Base-by-base conservation (phyloP, 2,888 invertebrate genomes). In the Eulithis prunata region DNA sequence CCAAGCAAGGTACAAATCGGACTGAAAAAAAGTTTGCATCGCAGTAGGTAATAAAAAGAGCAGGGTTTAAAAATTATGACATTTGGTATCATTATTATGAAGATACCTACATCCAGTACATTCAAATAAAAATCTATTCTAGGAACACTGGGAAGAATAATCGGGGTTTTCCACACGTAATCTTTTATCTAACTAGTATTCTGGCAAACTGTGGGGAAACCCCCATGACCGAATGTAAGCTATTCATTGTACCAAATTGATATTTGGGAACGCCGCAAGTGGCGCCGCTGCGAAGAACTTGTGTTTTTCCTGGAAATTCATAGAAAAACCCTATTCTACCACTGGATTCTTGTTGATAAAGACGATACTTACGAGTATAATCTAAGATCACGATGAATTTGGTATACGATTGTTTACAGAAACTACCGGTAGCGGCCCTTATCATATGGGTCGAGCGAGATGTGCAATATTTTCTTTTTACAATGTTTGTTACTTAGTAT, bases 381-480 rank as follows among this genome's bases (percentile, higher is more conserved):
- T n/a, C n/a, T n/a, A n/a, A n/a, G n/a, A n/a, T n/a, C n/a, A n/a
- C n/a, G n/a, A n/a, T n/a, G n/a, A n/a, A n/a, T n/a, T n/a, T n/a
- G n/a, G n/a, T n/a, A n/a, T n/a, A 62, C 71, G 73, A 71, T 76
- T 84, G 84, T 85, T 85, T 83, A 82, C 77, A 78, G 80, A 80
- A 81, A 77, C 78, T 75, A 77, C 78, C 76, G 76, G 71, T 78
- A 59, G 52, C 49, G 64, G 71, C 65, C 83, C 81, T 91, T 90
- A 91, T 91, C 91, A 86, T 79, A 78, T 90, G 73, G 91, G 91
- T 86, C 90, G 85, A 78, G 77, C 90, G 85, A 79, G 77, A 79
- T 78, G 83, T 80, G 88, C 88, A 88, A 88, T 86, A 80, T 89
- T 88, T 86, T 86, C 83, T 84, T 78, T 58, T 64, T 60, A 64